Percentiles rank a stretch among this genome's conserved stretches.
These are phyloP conservation scores for Rhizoglyphus robini DNA, from an alignment of 1,140 invertebrate species.

Conservation along the genomic window DNA sequence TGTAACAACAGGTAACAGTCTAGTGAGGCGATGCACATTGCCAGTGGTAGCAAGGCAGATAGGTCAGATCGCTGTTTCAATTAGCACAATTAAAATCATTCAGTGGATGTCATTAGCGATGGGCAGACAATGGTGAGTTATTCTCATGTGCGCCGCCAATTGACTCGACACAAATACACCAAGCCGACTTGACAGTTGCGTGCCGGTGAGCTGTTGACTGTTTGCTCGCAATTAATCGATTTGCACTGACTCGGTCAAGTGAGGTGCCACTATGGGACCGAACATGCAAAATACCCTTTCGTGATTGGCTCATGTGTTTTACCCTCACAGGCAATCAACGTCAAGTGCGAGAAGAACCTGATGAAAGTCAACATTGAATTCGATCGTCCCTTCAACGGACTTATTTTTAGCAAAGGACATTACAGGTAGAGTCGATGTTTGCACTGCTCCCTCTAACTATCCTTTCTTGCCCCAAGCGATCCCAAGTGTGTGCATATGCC, in stretches of 20 bases:
- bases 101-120: too few species aligned
- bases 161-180: too few species aligned
- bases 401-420: slow-evolving; percentile 78
- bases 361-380: slow-evolving; percentile 89
- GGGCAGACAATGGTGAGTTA: too few species aligned
- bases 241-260: background rate
- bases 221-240: background rate
- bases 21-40: too few species aligned
- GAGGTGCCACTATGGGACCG: too few species aligned
- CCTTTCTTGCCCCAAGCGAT: slow-evolving; percentile 57
- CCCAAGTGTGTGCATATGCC: slow-evolving; percentile 77
- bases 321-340: slow-evolving; percentile 79
- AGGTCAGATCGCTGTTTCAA: too few species aligned
- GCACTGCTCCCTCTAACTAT: background rate
- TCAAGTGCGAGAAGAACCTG: slow-evolving; percentile 86
- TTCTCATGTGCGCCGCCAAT: too few species aligned
- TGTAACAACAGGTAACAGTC: too few species aligned
- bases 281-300: background rate
- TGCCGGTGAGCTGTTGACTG: background rate
- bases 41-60: too few species aligned
- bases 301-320: too few species aligned
- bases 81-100: too few species aligned
- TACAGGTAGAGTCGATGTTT: slow-evolving; percentile 46
- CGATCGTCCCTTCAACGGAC: slow-evolving; percentile 83
- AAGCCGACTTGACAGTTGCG: slow-evolving; percentile 1